Evolutionary conservation across 2,113 vertebrate species (phyloP).

Genomic region (Hemichromis elongatus): DNA sequence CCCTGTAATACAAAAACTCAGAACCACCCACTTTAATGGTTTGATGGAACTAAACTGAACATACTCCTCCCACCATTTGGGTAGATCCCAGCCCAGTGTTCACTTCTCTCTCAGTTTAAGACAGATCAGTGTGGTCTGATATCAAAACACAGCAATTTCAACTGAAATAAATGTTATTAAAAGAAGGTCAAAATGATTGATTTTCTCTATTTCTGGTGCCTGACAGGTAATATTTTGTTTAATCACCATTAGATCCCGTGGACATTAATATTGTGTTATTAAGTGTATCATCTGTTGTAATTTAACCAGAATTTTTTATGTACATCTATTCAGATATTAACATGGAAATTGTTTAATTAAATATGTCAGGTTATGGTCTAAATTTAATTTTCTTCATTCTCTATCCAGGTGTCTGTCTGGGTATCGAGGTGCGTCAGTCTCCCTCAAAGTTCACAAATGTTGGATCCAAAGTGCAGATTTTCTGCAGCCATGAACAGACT

Average conservation of each 20-base stretch:
- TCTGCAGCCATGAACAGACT: fast-evolving
- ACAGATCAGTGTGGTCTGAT: neutral
- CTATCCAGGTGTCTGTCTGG: neutral
- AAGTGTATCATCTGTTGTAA: neutral
- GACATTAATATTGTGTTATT: neutral
- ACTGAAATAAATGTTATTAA: neutral
- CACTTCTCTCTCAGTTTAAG: neutral
- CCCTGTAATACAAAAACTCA: neutral
- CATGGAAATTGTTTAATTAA: neutral
- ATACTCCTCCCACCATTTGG: fast-evolving
- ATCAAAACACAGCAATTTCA: neutral
- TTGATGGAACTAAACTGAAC: neutral
- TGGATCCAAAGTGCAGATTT: fast-evolving
- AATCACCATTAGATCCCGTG: neutral
- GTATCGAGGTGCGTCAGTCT: fast-evolving
- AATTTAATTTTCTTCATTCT: neutral
- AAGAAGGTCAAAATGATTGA: neutral
- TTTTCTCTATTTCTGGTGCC: neutral
- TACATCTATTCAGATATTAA: neutral
- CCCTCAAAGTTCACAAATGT: fast-evolving
- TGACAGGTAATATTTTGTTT: neutral
- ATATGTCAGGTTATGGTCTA: fast-evolving
- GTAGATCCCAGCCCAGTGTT: neutral
- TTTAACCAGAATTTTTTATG: neutral
- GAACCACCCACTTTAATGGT: fast-evolving